Percentiles rank a stretch among this genome's conserved stretches.
phyloP scores from a whole-genome alignment of 2,113 vertebrate genomes.

The Pagrus major region DNA sequence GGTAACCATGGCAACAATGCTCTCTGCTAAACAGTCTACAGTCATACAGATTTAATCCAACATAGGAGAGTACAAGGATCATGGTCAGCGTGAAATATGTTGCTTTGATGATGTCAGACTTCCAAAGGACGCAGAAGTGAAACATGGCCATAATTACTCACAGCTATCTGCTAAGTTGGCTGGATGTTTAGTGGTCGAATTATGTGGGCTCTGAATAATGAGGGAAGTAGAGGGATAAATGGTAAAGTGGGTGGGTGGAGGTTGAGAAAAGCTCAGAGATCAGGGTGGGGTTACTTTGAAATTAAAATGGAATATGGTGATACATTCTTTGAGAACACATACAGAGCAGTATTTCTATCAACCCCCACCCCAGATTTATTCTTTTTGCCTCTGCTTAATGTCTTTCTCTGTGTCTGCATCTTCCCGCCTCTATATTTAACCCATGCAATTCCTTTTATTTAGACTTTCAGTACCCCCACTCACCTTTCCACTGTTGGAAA shows the following conservation, averaged over 20 bases:
- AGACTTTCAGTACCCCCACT: no score
- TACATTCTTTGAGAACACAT: not conserved
- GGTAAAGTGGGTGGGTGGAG: not conserved
- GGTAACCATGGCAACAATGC: not conserved
- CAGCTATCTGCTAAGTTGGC: not conserved
- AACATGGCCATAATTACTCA: not conserved
- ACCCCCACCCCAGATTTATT: not conserved
- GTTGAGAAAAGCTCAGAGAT: not conserved
- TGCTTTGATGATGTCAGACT: not conserved
- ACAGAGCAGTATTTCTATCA: no score
- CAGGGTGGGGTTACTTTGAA: not conserved
- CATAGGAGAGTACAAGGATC: not conserved
- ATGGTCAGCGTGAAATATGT: not conserved
- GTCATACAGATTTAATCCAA: not conserved
- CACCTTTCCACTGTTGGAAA: no score
- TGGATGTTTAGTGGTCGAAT: not conserved
- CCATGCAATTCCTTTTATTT: not conserved
- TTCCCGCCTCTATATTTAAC: not conserved
- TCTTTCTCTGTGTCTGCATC: not conserved
- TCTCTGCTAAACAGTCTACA: not conserved
- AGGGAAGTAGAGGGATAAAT: not conserved
- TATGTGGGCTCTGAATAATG: not conserved
- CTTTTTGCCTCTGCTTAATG: not conserved
- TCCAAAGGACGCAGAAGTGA: not conserved
- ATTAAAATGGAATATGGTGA: not conserved